A percentile compares a stretch with the other conserved stretches of the same genome.
Evolutionary conservation across 2,113 vertebrate species (phyloP).

Genomic region (Aleadryas rufinucha): DNA sequence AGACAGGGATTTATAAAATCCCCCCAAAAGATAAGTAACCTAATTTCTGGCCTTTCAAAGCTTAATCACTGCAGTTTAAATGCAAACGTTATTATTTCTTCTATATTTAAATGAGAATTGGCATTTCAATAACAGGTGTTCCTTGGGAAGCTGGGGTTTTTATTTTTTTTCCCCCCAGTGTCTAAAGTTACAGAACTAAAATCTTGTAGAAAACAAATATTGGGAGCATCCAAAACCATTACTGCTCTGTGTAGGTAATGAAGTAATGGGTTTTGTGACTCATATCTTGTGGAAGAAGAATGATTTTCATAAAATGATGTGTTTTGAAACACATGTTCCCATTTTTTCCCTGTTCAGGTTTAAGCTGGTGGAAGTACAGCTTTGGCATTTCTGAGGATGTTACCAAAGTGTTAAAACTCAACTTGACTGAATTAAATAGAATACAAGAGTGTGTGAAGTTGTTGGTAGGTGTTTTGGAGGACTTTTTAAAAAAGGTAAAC

Average conservation of each 20-base stretch:
- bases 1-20: slow-evolving; percentile 29
- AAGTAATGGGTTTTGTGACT: neutral
- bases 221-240: neutral
- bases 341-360: neutral
- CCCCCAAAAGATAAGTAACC: neutral
- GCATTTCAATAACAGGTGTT: neutral
- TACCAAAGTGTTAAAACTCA: neutral
- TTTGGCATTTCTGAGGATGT: neutral
- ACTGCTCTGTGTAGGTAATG: neutral
- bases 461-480: neutral
- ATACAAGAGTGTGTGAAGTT: neutral
- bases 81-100: slow-evolving; percentile 20
- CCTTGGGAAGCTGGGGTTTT: neutral
- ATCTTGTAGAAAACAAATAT: neutral
- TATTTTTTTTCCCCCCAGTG: neutral
- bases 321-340: neutral
- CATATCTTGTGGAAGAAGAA: neutral
- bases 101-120: slow-evolving; percentile 10
- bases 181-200: neutral
- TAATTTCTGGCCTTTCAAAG: slow-evolving; percentile 11
- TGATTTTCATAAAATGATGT: neutral
- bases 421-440: neutral
- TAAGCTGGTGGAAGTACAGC: neutral
- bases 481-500: neutral
- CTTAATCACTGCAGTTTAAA: neutral